These are phyloP conservation scores for Manis javanica DNA, from an alignment of 2,797 vertebrate genomes.

Conservation along the genomic window DNA sequence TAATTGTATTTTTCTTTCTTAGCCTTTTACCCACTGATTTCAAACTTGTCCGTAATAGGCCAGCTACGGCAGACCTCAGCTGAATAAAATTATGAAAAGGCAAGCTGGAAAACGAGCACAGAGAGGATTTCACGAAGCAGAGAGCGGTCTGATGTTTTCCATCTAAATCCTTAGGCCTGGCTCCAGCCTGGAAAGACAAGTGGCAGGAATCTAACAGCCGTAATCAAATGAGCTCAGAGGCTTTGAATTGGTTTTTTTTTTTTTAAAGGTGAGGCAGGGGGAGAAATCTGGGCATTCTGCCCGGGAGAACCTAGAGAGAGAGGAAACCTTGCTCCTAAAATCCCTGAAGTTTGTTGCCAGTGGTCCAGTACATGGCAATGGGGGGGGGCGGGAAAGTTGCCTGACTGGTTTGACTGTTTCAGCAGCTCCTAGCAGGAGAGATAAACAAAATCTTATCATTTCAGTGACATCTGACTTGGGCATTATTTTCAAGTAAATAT, in stretches of 20 bases:
- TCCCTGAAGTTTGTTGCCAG: constrained; percentile 69
- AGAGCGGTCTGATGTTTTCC: neutral
- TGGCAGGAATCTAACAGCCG: constrained; percentile 22
- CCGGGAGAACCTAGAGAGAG: constrained; percentile 47
- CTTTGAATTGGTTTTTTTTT: neutral
- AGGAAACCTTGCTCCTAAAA: constrained; percentile 41
- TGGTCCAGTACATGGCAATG: constrained; percentile 73
- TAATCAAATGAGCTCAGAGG: neutral
- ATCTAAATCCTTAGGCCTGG: neutral
- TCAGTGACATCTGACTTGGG: constrained; percentile 68
- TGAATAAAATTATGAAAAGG: neutral
- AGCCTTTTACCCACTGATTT: neutral
- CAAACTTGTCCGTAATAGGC: neutral
- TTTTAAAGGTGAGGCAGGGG: neutral
- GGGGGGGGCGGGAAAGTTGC: constrained; percentile 54
- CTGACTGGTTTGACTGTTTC: constrained; percentile 83
- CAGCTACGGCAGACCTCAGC: neutral
- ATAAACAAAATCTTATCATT: constrained; percentile 77
- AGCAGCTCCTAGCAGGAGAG: constrained; percentile 63
- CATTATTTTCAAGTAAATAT: constrained; percentile 80
- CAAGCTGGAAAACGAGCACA: neutral
- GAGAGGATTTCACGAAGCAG: neutral
- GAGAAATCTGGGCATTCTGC: neutral
- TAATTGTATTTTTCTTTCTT: neutral
- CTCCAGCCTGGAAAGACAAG: neutral